Evolutionary conservation across 2,113 vertebrate genomes (phyloP), one percentile per base, ranked within the genome.

Genomic region (Oncorhynchus keta): DNA sequence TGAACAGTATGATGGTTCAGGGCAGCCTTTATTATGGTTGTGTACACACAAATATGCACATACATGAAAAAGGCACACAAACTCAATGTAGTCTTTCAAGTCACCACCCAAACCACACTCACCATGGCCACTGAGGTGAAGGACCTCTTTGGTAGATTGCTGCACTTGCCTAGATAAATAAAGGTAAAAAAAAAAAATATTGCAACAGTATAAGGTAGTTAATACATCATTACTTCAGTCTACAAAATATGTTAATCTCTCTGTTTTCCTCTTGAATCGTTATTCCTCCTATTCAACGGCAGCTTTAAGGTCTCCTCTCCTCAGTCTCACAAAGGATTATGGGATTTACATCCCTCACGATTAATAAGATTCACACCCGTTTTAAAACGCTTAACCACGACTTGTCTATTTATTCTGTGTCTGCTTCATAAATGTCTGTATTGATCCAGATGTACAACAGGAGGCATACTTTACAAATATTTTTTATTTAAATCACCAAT

Each of bases 61-160:
- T 32, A 39, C 68, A 70, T 5, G n/a, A 6, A 22, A 18, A 35
- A 70, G 16, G 12, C 35, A 39, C 39, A 73, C 20, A 57, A 8
- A 66, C 22, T n/a, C 20, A 26, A 1, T 16, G 13, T 20, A 20
- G 55, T 61, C 5, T 13, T 1, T 55, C 51, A 55, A 16, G 16
- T 55, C 51, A 55, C 14, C 59, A 62, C n/a, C 12, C 18, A 62
- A 20, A 62, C 59, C 9, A 32, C 5, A 82, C 93, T 95, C 89
- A 97, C 96, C 81, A 90, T 92, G 81, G 95, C 95, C 88, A 96
- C 87, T 4, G 94, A 92, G 11, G 93, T 91, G 89, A 97, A 98
- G 91, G 97, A 97, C 6, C 94, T 93, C 0, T 92, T 79, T 0
- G 97, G 97, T 2, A 97, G 91, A 72, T 86, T 93, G 76, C 87